phyloP scores from a whole-genome alignment of 1,140 invertebrate species.

The Ips typographus region DNA sequence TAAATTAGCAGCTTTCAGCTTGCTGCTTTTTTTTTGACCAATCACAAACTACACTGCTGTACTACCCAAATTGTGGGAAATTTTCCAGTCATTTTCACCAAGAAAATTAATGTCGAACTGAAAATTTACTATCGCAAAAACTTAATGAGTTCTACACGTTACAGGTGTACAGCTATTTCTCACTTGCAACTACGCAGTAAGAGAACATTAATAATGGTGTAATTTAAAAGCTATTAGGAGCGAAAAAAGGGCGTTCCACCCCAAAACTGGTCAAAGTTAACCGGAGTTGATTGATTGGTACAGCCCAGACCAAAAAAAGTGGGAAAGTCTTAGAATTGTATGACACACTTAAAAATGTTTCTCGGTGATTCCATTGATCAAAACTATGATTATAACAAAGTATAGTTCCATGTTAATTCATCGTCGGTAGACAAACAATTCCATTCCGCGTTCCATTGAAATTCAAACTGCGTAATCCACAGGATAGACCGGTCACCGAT shows the following conservation, averaged over 20 bases:
- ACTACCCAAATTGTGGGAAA: too few relatives aligned
- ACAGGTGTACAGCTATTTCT: background rate
- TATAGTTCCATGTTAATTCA: background rate
- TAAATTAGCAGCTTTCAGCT: too few relatives aligned
- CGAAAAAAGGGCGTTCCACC: background rate
- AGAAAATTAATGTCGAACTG: too few relatives aligned
- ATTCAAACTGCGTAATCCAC: conserved; percentile 11
- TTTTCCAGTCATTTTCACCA: too few relatives aligned
- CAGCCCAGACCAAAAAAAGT: background rate
- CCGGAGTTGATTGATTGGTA: conserved; percentile 1
- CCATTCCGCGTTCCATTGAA: conserved; percentile 25
- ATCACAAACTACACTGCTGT: too few relatives aligned
- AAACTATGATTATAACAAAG: too few relatives aligned
- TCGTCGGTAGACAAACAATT: conserved; percentile 20
- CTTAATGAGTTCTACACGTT: too few relatives aligned
- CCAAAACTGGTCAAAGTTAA: background rate
- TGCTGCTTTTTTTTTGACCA: too few relatives aligned
- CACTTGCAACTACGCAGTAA: background rate
- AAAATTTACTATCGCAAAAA: too few relatives aligned
- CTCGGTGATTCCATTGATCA: too few relatives aligned
- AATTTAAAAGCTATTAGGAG: conserved; percentile 9
- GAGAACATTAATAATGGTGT: background rate
- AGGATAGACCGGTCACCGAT: conserved; percentile 20
- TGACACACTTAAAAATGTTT: background rate
- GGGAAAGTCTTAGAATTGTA: too few relatives aligned